phyloP scores from a whole-genome alignment of 2,113 vertebrate genomes.

The Antennarius striatus region DNA sequence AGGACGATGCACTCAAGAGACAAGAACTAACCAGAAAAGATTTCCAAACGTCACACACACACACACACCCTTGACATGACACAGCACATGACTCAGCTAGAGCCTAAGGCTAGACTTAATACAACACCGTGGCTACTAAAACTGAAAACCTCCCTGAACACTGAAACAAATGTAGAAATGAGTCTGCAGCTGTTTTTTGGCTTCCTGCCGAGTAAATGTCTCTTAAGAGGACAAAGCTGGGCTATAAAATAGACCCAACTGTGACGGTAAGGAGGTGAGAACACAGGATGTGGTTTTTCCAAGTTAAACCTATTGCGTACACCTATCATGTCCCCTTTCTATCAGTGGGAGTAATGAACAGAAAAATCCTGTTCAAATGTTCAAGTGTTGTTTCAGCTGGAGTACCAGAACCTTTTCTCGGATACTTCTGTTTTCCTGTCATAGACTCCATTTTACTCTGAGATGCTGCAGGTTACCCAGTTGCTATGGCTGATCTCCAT shows the following conservation, averaged over 20 bases:
- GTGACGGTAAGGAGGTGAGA: background rate
- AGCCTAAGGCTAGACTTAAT: constrained; percentile 25
- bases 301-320: too few relatives aligned
- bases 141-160: constrained; percentile 12
- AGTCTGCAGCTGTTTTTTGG: background rate
- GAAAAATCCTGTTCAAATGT: too few relatives aligned
- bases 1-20: too few relatives aligned
- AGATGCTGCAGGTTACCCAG: too few relatives aligned
- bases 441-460: too few relatives aligned
- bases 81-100: constrained; percentile 30
- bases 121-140: constrained; percentile 15
- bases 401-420: too few relatives aligned
- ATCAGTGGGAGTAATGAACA: too few relatives aligned
- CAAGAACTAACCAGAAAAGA: background rate
- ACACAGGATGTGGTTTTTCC: background rate
- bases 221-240: background rate
- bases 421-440: too few relatives aligned
- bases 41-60: constrained; percentile 7
- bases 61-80: constrained; percentile 46
- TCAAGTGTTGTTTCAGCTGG: too few relatives aligned
- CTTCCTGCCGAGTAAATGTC: background rate
- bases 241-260: too few relatives aligned
- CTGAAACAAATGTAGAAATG: background rate
- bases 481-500: too few relatives aligned
- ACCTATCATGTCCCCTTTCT: too few relatives aligned